phyloP scores from a whole-genome alignment of 2,888 invertebrate species.

The Scaeva pyrastri region DNA sequence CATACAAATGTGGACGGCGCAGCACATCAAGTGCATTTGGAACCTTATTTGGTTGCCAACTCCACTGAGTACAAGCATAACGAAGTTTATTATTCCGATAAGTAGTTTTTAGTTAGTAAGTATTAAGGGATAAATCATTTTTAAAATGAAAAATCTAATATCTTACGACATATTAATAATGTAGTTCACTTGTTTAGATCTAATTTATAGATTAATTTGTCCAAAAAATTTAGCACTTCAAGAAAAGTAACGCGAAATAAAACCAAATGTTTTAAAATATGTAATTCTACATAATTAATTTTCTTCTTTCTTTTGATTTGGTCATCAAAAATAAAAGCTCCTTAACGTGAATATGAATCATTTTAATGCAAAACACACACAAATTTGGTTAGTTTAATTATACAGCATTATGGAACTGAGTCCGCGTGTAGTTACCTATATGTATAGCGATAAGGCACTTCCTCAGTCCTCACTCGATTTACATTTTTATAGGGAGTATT shows the following conservation, averaged over 20 bases:
- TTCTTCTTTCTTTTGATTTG: neutral
- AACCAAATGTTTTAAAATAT: neutral
- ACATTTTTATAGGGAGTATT: neutral
- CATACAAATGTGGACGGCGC: neutral
- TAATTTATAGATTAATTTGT: no score
- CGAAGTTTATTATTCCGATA: no score
- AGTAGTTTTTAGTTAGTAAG: no score
- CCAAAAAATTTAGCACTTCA: neutral
- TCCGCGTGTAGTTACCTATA: constrained; percentile 29
- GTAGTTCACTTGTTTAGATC: no score
- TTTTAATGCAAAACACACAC: constrained; percentile 15
- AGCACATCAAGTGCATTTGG: neutral
- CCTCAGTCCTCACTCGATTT: constrained; percentile 35
- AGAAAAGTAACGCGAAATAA: neutral
- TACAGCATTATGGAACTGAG: neutral
- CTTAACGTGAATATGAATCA: neutral
- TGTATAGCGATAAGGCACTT: constrained; percentile 47
- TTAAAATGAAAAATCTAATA: no score
- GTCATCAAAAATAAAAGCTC: neutral
- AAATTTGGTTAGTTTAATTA: neutral
- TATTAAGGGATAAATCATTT: no score
- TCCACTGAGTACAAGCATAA: no score
- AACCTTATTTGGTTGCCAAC: neutral
- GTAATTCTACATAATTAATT: no score
- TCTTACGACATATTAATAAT: no score